These are phyloP conservation scores for Lordiphosa mommai DNA, from an alignment of 1,140 invertebrate species.

Conservation along the genomic window DNA sequence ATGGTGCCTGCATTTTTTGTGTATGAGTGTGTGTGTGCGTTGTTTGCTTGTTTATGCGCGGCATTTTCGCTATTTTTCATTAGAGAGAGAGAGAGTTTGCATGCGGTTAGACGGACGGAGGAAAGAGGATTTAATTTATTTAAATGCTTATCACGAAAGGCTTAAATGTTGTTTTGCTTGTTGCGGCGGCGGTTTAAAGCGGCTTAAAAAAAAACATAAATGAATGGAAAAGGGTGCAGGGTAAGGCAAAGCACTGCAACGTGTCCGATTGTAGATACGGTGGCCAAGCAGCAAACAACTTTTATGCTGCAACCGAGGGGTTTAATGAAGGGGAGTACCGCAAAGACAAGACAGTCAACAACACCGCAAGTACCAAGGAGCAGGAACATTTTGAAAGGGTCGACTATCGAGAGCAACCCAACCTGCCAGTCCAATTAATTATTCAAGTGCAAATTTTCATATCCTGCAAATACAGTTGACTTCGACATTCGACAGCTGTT, in stretches of 20 bases:
- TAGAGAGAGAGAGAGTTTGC: slow-evolving; percentile 42
- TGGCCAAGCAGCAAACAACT: background rate
- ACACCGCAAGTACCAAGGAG: slow-evolving; percentile 6
- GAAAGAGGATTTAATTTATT: slow-evolving; percentile 67
- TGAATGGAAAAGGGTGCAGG: slow-evolving; percentile 1
- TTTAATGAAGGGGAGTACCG: slow-evolving; percentile 52
- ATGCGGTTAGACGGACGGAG: slow-evolving; percentile 40
- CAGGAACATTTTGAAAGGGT: slow-evolving; percentile 9
- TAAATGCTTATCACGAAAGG: slow-evolving; percentile 77
- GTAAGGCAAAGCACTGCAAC: slow-evolving; percentile 26
- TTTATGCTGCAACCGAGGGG: background rate
- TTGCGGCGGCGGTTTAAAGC: slow-evolving; percentile 71
- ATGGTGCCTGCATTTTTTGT: slow-evolving; percentile 57
- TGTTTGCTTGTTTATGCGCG: slow-evolving; percentile 49
- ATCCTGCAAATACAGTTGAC: slow-evolving; percentile 49
- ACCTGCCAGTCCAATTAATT: slow-evolving; percentile 71
- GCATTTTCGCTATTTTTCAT: slow-evolving; percentile 69
- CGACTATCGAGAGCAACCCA: background rate
- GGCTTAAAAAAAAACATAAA: slow-evolving; percentile 47
- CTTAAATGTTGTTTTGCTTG: slow-evolving; percentile 74
- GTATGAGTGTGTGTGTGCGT: slow-evolving; percentile 29
- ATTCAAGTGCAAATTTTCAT: slow-evolving; percentile 79
- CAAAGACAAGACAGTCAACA: slow-evolving; percentile 33
- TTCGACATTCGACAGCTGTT: slow-evolving; percentile 64
- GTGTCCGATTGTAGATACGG: slow-evolving; percentile 10